phyloP scores from a whole-genome alignment of 2,888 invertebrate genomes.

The Drosophila birchii region DNA sequence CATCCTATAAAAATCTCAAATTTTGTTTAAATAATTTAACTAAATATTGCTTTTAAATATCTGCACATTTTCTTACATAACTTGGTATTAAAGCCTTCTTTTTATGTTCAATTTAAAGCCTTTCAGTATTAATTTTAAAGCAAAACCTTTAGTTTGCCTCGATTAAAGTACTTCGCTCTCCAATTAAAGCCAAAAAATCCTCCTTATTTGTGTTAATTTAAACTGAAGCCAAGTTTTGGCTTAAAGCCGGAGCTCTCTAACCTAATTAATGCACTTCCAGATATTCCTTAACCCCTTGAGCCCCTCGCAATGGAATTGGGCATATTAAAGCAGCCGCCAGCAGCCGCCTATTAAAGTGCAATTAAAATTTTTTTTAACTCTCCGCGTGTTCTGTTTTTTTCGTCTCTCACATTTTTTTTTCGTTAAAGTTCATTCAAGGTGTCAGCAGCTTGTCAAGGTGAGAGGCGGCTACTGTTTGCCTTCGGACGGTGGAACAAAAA shows the following conservation, averaged over 20 bases:
- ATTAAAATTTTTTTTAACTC: constrained; percentile 59
- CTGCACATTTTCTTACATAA: background rate
- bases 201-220: background rate
- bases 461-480: constrained; percentile 67
- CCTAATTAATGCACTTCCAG: constrained; percentile 54
- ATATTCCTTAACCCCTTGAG: constrained; percentile 11
- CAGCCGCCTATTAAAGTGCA: constrained; percentile 70
- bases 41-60: background rate
- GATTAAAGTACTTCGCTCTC: background rate
- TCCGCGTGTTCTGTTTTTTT: constrained; percentile 20
- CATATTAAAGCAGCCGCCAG: constrained; percentile 68
- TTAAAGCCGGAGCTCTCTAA: constrained; percentile 37
- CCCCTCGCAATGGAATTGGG: constrained; percentile 32
- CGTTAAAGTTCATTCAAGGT: constrained; percentile 73
- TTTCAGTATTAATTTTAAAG: background rate
- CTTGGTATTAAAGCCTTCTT: background rate
- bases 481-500: constrained; percentile 24
- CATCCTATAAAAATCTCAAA: background rate
- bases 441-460: constrained; percentile 76
- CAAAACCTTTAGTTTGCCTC: background rate
- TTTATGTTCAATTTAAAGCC: constrained; percentile 4
- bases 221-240: background rate
- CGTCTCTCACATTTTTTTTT: constrained; percentile 39
- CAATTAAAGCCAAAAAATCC: constrained; percentile 1
- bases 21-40: no score